Percentiles rank a stretch among this genome's conserved stretches.
phyloP scores from a whole-genome alignment of 23 tunicate species.

The Halocynthia roretzi region DNA sequence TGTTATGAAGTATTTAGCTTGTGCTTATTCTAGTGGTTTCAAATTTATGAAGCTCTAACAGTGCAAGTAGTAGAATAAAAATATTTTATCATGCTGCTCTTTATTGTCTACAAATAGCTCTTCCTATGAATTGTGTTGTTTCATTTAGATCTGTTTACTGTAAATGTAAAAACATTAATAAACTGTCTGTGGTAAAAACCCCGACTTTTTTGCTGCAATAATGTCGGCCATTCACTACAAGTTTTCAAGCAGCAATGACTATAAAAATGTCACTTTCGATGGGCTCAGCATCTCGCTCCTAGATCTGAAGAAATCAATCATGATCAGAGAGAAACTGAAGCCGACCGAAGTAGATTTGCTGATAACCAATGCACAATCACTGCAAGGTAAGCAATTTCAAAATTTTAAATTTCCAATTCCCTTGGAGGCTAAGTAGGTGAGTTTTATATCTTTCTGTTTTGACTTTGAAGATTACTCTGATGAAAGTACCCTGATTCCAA shows the following conservation, averaged over 20 bases:
- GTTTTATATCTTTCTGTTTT: slow-evolving; percentile 3
- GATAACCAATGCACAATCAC: slow-evolving; percentile 80
- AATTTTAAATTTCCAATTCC: neutral
- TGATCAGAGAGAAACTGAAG: slow-evolving; percentile 82
- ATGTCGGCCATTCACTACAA: slow-evolving; percentile 97
- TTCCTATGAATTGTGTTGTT: no score
- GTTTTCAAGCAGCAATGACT: slow-evolving; percentile 82
- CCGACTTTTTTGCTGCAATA: slow-evolving; percentile 3
- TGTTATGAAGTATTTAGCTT: no score
- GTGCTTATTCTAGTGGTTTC: no score
- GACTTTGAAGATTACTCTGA: slow-evolving; percentile 67
- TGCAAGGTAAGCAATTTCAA: slow-evolving; percentile 44
- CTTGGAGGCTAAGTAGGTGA: neutral
- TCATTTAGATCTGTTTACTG: no score
- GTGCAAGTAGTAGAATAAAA: no score
- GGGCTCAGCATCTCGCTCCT: slow-evolving; percentile 67
- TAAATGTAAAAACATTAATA: no score
- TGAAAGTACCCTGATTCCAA: slow-evolving; percentile 64
- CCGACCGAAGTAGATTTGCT: slow-evolving; percentile 77
- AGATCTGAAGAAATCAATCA: slow-evolving; percentile 75
- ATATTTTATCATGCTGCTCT: no score
- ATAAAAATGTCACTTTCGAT: slow-evolving; percentile 80
- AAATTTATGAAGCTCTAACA: no score
- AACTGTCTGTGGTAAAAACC: no score
- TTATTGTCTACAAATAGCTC: no score